A percentile compares a stretch with the other conserved stretches of the same genome.
Conservation (phyloP, 2,888 invertebrate genomes). For the Aphrophora alni region DNA sequence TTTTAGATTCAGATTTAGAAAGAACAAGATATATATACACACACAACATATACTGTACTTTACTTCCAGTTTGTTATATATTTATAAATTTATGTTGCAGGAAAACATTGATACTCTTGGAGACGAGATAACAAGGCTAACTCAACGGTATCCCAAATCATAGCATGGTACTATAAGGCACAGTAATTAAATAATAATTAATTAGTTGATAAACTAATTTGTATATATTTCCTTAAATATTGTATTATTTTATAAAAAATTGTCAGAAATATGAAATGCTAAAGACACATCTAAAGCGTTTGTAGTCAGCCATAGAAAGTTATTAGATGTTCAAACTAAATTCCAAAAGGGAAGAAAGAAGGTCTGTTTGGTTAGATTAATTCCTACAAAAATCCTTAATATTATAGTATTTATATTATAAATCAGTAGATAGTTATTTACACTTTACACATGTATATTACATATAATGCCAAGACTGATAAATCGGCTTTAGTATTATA, state of each 20-base stretch:
- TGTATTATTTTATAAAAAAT: too few species aligned
- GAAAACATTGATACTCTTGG: constrained; percentile 82
- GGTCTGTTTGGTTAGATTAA: neutral
- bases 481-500: neutral
- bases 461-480: neutral
- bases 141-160: constrained; percentile 42
- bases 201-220: neutral
- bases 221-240: neutral
- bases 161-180: neutral
- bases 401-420: neutral
- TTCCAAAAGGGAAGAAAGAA: neutral
- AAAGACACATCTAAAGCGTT: neutral
- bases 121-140: constrained; percentile 75
- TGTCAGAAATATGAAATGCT: neutral
- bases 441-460: too few species aligned
- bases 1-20: too few species aligned
- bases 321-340: neutral
- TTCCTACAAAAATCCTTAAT: neutral
- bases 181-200: neutral
- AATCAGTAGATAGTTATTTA: neutral
- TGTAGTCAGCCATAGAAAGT: neutral
- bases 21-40: too few species aligned
- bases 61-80: too few species aligned
- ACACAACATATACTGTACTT: too few species aligned
- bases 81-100: constrained; percentile 62